phyloP scores from a whole-genome alignment of 2,888 invertebrate species.

The Caenorhabditis sinica region DNA sequence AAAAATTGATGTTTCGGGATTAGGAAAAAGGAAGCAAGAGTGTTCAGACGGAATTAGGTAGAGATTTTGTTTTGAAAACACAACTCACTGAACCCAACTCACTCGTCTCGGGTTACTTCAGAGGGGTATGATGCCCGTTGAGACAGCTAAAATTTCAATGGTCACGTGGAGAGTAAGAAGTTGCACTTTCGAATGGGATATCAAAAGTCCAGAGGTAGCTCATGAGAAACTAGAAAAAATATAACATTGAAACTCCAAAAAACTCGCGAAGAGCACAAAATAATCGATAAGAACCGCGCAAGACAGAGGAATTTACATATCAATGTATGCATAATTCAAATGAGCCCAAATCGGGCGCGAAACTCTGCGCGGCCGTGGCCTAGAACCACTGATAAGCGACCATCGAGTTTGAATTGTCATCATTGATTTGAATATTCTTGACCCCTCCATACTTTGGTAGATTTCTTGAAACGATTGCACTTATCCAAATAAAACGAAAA shows the following conservation, averaged over 20 bases:
- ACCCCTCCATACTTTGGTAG: background rate
- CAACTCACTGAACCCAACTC: background rate
- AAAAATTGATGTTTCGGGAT: constrained; percentile 41
- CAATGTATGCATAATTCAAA: background rate
- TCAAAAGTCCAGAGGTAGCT: background rate
- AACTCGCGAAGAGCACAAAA: too few species aligned
- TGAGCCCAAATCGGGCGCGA: background rate
- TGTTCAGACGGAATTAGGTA: background rate
- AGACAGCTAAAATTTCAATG: constrained; percentile 16
- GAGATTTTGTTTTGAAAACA: constrained; percentile 33
- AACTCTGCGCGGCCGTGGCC: background rate
- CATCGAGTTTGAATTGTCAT: too few species aligned
- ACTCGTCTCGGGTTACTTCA: constrained; percentile 13
- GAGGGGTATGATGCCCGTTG: constrained; percentile 8
- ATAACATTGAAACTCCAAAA: too few species aligned
- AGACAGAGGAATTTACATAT: too few species aligned
- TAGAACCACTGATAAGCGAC: background rate
- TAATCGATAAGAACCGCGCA: too few species aligned
- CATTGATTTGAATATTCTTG: too few species aligned
- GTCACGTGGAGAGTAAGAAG: constrained; percentile 11
- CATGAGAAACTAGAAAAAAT: too few species aligned
- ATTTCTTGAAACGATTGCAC: background rate
- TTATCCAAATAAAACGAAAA: background rate
- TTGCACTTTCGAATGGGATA: constrained; percentile 1
- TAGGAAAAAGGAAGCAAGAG: constrained; percentile 10